These are phyloP conservation scores for Tiphia femorata DNA, from an alignment of 2,888 invertebrate species.

Conservation along the genomic window DNA sequence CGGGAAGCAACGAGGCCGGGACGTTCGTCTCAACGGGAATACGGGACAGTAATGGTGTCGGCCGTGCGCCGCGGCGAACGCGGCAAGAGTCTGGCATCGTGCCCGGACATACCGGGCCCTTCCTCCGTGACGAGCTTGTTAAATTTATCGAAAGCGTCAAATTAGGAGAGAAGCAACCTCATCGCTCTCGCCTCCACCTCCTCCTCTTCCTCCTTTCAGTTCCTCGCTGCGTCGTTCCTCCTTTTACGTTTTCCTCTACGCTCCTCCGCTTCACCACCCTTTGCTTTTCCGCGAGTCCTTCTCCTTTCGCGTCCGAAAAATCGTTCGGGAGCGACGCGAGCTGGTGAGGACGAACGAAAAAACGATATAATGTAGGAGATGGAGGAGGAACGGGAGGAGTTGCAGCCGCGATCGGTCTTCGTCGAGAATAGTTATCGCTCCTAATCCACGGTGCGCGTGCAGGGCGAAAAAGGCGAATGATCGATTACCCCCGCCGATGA, in stretches of 20 bases:
- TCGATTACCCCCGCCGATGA: too few species aligned
- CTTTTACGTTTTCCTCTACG: background rate
- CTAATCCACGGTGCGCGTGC: too few species aligned
- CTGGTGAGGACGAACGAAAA: too few species aligned
- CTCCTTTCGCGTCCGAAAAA: background rate
- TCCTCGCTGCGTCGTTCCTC: constrained; percentile 17
- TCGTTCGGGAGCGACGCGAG: too few species aligned
- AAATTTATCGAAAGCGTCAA: constrained; percentile 69
- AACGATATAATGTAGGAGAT: too few species aligned
- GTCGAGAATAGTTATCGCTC: too few species aligned
- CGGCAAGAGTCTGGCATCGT: constrained; percentile 61
- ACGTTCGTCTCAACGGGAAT: constrained; percentile 54
- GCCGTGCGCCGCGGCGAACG: constrained; percentile 52
- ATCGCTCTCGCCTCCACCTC: constrained; percentile 18
- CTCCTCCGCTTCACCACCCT: background rate
- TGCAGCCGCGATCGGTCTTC: too few species aligned
- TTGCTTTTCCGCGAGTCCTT: background rate
- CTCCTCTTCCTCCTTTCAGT: background rate
- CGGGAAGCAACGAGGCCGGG: too few species aligned
- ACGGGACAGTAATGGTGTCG: constrained; percentile 64
- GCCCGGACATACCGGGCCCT: constrained; percentile 61
- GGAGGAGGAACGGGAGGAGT: too few species aligned
- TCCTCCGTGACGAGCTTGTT: constrained; percentile 68
- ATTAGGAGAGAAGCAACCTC: constrained; percentile 60
- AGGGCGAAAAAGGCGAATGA: too few species aligned